A percentile compares a stretch with the other conserved stretches of the same genome.
phyloP scores from a whole-genome alignment of 2,888 invertebrate species.

The Trypoxylon attenuatum region DNA sequence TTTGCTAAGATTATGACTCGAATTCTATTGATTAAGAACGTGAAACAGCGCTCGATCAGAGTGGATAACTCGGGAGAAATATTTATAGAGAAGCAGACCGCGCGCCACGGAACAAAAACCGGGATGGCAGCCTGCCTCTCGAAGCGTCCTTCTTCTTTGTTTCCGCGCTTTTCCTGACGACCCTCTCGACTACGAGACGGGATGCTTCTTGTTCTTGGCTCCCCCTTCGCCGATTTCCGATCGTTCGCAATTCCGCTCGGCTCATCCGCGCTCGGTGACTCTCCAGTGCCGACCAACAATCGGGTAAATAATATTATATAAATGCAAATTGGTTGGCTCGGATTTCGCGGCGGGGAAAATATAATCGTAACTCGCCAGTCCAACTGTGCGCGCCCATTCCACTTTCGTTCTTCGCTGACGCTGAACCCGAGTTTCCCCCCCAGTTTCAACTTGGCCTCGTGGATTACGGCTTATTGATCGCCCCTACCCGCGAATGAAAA shows the following conservation, averaged over 20 bases:
- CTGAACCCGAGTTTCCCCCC: background rate
- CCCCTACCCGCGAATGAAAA: constrained; percentile 25
- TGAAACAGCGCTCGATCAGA: too few species aligned
- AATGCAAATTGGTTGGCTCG: constrained; percentile 44
- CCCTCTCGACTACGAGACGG: too few species aligned
- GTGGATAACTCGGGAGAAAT: too few species aligned
- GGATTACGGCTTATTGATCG: constrained; percentile 13
- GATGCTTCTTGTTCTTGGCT: background rate
- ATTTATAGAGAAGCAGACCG: too few species aligned
- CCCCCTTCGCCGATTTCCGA: background rate
- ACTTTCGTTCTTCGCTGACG: background rate
- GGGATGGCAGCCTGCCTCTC: too few species aligned
- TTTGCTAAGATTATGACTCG: too few species aligned
- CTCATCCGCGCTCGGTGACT: background rate
- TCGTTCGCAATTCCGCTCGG: background rate
- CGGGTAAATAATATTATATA: constrained; percentile 45
- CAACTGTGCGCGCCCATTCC: background rate
- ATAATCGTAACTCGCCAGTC: constrained; percentile 18
- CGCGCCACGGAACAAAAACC: too few species aligned
- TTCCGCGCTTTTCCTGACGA: background rate
- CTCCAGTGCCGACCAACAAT: too few species aligned
- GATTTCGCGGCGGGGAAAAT: constrained; percentile 34
- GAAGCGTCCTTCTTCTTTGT: background rate
- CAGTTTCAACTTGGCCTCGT: background rate
- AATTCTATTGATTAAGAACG: too few species aligned